phyloP scores from a whole-genome alignment of 2,113 vertebrate genomes.

The Misgurnus anguillicaudatus region DNA sequence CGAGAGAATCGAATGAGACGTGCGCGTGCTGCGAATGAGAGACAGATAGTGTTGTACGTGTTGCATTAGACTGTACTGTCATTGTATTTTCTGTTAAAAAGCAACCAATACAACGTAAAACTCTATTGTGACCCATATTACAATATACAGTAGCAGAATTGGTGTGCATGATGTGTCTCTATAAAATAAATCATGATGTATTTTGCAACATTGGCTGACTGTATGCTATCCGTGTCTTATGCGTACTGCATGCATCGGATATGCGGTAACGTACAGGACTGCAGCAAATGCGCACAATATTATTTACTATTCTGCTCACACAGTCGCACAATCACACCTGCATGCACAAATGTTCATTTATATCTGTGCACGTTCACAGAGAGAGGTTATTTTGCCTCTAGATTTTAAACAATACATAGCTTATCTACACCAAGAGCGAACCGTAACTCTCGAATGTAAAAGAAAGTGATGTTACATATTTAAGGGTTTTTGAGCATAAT shows the following conservation, averaged over 20 bases:
- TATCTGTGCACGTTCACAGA: not conserved
- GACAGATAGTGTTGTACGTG: not conserved
- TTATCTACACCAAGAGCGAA: too few relatives aligned
- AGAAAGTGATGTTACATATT: too few relatives aligned
- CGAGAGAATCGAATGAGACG: conserved; percentile 21
- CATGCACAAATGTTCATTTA: not conserved
- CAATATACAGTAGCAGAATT: not conserved
- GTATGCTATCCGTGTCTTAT: too few relatives aligned
- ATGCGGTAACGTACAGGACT: conserved; percentile 39
- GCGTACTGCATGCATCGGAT: not conserved
- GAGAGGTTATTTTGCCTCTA: not conserved
- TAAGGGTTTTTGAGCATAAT: too few relatives aligned
- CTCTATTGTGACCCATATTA: not conserved
- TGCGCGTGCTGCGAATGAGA: not conserved
- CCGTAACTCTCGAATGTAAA: too few relatives aligned
- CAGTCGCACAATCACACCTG: not conserved
- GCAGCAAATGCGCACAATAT: conserved; percentile 37
- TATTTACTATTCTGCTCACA: conserved; percentile 44
- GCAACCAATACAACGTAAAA: not conserved
- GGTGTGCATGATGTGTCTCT: not conserved
- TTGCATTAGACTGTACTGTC: not conserved
- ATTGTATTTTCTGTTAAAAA: not conserved
- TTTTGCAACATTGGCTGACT: too few relatives aligned
- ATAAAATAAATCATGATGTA: too few relatives aligned
- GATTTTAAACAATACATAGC: not conserved